Percentiles rank a stretch among this genome's conserved stretches.
Evolutionary conservation across 2,888 invertebrate genomes (phyloP).

Genomic region (Agonopterix subpropinquella): DNA sequence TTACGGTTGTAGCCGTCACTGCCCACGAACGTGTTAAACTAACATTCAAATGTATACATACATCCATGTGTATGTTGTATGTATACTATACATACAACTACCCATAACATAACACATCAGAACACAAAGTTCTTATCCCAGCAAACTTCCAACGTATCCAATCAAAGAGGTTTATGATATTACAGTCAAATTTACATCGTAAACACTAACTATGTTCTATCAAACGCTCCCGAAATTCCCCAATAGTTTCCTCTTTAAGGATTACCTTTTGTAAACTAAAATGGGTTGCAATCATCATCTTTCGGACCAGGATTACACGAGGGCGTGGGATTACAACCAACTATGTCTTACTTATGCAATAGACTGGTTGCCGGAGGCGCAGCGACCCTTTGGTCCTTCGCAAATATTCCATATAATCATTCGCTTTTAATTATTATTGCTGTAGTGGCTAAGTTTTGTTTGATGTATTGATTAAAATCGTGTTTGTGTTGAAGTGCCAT

Average conservation of each 20-base stretch:
- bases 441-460: conserved; percentile 66
- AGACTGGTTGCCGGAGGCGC: conserved; percentile 47
- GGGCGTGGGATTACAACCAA: conserved; percentile 45
- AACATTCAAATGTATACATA: too few species aligned
- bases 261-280: conserved; percentile 76
- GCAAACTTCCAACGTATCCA: conserved; percentile 54
- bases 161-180: conserved; percentile 73
- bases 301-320: conserved; percentile 62
- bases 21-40: too few species aligned
- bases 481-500: conserved; percentile 67
- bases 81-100: too few species aligned
- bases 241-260: conserved; percentile 65
- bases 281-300: conserved; percentile 73
- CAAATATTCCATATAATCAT: conserved; percentile 73
- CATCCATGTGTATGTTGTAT: too few species aligned
- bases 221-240: conserved; percentile 52
- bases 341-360: conserved; percentile 27
- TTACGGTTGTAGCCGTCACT: too few species aligned
- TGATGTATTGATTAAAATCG: conserved; percentile 74
- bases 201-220: conserved; percentile 58
- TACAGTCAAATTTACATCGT: conserved; percentile 71
- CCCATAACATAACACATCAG: background rate
- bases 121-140: conserved; percentile 27
- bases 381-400: conserved; percentile 57
- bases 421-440: conserved; percentile 75